Evolutionary conservation across 2,888 invertebrate species (phyloP), one percentile per base, ranked within the genome.

Genomic region (Mechanitis mazaeus): DNA sequence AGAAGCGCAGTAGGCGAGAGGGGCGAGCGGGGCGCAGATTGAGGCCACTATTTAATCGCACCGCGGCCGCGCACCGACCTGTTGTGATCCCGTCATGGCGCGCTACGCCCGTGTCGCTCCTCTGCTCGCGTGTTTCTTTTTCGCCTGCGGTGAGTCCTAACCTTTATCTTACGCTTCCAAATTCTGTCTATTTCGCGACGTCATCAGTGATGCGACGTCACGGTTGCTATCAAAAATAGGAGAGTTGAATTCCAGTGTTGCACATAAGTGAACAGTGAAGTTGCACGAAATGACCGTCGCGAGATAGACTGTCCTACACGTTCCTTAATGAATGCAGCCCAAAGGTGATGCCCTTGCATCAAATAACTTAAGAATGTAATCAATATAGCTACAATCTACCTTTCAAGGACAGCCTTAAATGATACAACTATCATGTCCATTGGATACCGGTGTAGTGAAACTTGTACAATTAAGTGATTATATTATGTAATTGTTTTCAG

Each of bases 51-150:
- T 91, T 90, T 89, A 90, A 90, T 82, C 82, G 85, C 84, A 81
- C 83, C 80, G 80, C 85, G 80, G 84, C 84, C 86, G 88, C 89
- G 85, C 87, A 83, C 77, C 89, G 90, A 90, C 90, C 90, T 91
- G 90, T 91, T 90, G 90, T 90, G 91, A 90, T 88, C 88, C 90
- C 88, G 90, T 84, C 90, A 91, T 91, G 91, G 90, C 90, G 90
- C 90, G 88, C 85, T 85, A 85, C 90, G 90, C 87, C 85, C 87
- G 88, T 89, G 87, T 91, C 88, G 84, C 89, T 87, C 83, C 88
- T 85, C 83, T 90, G 84, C 87, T 87, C 88, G 89, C 87, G 87
- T 90, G 90, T 81, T 88, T 90, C 84, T 86, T 90, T 74, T 83
- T 88, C 83, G 87, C 85, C 83, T 85, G 85, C 90, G 91, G 91